Conservation (phyloP, 2,888 invertebrate species). For the Anoncus sp. region DNA sequence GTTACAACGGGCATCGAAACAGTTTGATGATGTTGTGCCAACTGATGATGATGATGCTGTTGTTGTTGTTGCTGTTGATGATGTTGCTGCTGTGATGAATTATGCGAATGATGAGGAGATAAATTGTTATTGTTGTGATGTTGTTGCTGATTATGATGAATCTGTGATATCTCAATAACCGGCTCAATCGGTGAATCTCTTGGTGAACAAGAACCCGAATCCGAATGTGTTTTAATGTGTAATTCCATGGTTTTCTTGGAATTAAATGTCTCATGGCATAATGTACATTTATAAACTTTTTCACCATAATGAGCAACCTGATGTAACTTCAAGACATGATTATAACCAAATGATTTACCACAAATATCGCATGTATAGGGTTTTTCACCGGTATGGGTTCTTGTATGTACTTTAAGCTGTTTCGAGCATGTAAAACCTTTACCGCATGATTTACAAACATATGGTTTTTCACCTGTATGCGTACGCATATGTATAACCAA, state of each 20-base stretch:
- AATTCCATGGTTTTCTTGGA: conserved; percentile 96
- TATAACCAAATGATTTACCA: conserved; percentile 95
- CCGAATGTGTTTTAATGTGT: conserved; percentile 92
- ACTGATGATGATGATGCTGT: neutral
- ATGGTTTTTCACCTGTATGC: conserved; percentile 95
- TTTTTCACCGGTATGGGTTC: conserved; percentile 96
- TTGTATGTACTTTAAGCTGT: conserved; percentile 95
- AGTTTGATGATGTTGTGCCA: conserved; percentile 66
- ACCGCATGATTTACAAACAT: conserved; percentile 91
- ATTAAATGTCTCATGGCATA: conserved; percentile 95
- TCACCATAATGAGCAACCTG: conserved; percentile 96
- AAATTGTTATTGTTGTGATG: conserved; percentile 38
- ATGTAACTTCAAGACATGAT: conserved; percentile 95
- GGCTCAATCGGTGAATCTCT: conserved; percentile 80
- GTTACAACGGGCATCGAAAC: conserved; percentile 65
- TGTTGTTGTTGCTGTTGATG: neutral
- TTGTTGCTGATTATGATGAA: too few species aligned
- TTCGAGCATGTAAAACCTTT: conserved; percentile 97
- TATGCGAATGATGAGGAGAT: neutral
- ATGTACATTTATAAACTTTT: conserved; percentile 96
- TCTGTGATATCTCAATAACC: conserved; percentile 77
- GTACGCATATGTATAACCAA: conserved; percentile 96
- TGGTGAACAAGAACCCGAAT: conserved; percentile 82
- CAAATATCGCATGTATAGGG: conserved; percentile 97
- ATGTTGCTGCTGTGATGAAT: neutral